Evolutionary conservation across 2,888 invertebrate genomes (phyloP), one percentile per base, ranked within the genome.

Genomic region (Mimachlamys varia): DNA sequence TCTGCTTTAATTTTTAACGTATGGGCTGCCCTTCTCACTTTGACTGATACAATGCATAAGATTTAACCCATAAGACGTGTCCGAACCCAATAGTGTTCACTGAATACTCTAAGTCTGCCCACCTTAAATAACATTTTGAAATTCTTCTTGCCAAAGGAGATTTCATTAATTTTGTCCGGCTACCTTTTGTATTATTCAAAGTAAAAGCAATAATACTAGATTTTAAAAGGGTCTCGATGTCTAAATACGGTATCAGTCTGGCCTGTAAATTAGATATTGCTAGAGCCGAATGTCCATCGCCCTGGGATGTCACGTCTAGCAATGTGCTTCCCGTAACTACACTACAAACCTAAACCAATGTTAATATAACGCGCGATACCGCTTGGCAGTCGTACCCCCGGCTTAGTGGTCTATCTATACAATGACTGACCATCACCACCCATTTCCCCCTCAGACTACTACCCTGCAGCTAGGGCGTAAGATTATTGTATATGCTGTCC

Each of bases 231-330:
- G 76, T 33, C 27, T 76, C 27, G 76, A 76, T 33, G 4, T 76
- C 76, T 76, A 76, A 33, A 76, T 76, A 33, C 76, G 22, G 27
- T 76, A 76, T 76, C 76, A 76, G 76, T 76, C 76, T 76, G 76
- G 76, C 33, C 76, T 33, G 76, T 22, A 33, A 76, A 76, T 76
- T 76, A 76, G 76, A 76, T 76, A 19, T 76, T 33, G 7, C 27
- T 5, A 7, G 76, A 76, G 17, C 22, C 13, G 33, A 76, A 76
- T 76, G 76, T 22, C 76, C 33, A 76, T 76, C 33, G 76, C 76
- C 76, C 10, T 76, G 76, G 33, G 76, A 76, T 76, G 10, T 13
- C 33, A 76, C 13, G 76, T 62, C 62, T 19, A 27, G 33, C 76
- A 33, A 76, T 33, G 10, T 15, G 76, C 27, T 76, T 76, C 33